A percentile compares a stretch with the other conserved stretches of the same genome.
Conservation (phyloP, 2,113 vertebrate genomes). For the Crocuta crocuta region DNA sequence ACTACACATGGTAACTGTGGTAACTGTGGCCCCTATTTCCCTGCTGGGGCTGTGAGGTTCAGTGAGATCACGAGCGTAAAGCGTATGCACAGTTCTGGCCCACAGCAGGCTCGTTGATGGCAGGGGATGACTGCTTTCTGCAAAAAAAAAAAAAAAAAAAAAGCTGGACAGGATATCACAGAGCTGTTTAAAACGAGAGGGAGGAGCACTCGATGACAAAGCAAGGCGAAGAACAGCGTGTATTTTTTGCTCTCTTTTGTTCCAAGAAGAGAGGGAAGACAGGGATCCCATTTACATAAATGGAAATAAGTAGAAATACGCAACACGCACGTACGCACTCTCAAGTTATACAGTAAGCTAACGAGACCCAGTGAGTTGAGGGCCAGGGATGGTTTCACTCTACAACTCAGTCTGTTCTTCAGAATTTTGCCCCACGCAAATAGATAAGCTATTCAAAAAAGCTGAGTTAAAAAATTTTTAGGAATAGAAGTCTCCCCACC, state of each 20-base stretch:
- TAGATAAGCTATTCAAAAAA: background rate
- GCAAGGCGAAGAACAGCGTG: background rate
- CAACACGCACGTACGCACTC: too few species aligned
- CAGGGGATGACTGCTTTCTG: background rate
- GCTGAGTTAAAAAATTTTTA: background rate
- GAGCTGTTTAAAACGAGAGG: background rate
- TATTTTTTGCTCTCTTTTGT: background rate
- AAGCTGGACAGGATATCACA: background rate
- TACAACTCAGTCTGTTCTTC: background rate
- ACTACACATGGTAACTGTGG: too few species aligned
- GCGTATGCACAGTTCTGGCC: background rate
- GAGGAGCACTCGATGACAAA: background rate
- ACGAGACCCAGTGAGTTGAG: background rate
- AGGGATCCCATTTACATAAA: background rate
- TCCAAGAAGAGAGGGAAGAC: background rate
- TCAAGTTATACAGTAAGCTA: background rate
- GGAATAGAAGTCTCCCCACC: background rate
- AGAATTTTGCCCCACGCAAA: background rate
- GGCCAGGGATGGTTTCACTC: background rate
- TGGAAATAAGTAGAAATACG: background rate
- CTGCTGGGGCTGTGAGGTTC: background rate
- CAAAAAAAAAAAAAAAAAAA: background rate
- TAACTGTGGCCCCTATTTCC: background rate
- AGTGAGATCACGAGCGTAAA: background rate
- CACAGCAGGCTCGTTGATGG: background rate